Evolutionary conservation across 1,140 invertebrate species (phyloP).

Genomic region (Brachionus rotundiformis): DNA sequence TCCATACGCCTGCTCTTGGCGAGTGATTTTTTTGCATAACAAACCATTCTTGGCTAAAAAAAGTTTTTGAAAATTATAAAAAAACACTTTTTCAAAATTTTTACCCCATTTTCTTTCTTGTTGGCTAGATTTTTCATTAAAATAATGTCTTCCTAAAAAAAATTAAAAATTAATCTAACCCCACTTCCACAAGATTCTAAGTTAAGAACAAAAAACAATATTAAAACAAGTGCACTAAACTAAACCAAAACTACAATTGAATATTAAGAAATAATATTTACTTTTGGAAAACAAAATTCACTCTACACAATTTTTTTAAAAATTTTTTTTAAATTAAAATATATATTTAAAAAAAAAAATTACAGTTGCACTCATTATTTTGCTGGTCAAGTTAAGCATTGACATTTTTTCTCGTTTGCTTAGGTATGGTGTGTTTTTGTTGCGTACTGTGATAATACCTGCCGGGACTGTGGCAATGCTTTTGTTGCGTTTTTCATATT

Average conservation of each 20-base stretch:
- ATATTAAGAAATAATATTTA: conserved; percentile 3
- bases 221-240: neutral
- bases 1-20: neutral
- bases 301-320: conserved; percentile 11
- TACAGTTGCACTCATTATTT: conserved; percentile 51
- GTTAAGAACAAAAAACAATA: conserved; percentile 10
- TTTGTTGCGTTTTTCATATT: conserved; percentile 37
- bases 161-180: neutral
- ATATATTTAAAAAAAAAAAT: neutral
- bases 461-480: neutral
- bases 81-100: neutral
- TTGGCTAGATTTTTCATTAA: conserved; percentile 25
- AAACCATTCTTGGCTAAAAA: neutral
- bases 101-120: neutral
- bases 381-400: conserved; percentile 50
- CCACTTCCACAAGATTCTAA: neutral
- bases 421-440: conserved; percentile 29
- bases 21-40: conserved; percentile 29
- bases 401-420: conserved; percentile 49
- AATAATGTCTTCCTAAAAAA: conserved; percentile 26
- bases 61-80: neutral
- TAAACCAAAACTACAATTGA: neutral
- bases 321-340: neutral
- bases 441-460: conserved; percentile 18
- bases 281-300: conserved; percentile 37